phyloP scores from a whole-genome alignment of 2,888 invertebrate genomes.

The Didymodactylos carnosus region DNA sequence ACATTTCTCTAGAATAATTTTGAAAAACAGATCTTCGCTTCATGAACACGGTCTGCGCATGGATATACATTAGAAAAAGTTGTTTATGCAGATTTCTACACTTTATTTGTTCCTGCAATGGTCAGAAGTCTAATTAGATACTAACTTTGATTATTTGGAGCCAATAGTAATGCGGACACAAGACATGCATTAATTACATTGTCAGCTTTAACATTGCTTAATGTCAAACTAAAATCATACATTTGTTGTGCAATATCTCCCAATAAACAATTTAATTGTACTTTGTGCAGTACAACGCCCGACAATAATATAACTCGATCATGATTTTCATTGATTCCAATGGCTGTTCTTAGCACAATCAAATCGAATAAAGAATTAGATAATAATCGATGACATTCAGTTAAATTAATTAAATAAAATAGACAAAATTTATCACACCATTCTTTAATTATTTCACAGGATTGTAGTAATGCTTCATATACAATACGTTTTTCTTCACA shows the following conservation, averaged over 20 bases:
- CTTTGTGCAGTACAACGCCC: slow-evolving; percentile 8
- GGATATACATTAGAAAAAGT: too few species aligned
- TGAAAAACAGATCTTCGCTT: not conserved
- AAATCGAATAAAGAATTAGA: slow-evolving; percentile 3
- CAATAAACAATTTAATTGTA: slow-evolving; percentile 6
- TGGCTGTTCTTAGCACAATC: slow-evolving; percentile 8
- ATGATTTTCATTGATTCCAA: slow-evolving; percentile 6
- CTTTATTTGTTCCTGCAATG: too few species aligned
- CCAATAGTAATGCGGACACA: not conserved
- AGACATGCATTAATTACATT: not conserved
- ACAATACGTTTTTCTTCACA: slow-evolving; percentile 9
- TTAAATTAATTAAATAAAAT: slow-evolving; percentile 7
- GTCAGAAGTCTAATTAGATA: too few species aligned
- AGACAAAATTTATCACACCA: slow-evolving; percentile 12
- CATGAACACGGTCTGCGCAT: too few species aligned
- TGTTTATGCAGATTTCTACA: too few species aligned
- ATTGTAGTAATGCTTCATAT: slow-evolving; percentile 1
- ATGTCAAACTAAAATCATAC: not conserved
- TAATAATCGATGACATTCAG: slow-evolving; percentile 5
- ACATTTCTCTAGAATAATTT: too few species aligned
- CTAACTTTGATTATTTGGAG: not conserved
- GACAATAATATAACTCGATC: slow-evolving; percentile 11
- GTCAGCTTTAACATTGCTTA: not conserved
- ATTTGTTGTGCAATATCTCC: not conserved
- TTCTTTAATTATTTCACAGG: slow-evolving; percentile 10